Conservation (phyloP, 2,113 vertebrate genomes). For the Arvicanthis niloticus region DNA sequence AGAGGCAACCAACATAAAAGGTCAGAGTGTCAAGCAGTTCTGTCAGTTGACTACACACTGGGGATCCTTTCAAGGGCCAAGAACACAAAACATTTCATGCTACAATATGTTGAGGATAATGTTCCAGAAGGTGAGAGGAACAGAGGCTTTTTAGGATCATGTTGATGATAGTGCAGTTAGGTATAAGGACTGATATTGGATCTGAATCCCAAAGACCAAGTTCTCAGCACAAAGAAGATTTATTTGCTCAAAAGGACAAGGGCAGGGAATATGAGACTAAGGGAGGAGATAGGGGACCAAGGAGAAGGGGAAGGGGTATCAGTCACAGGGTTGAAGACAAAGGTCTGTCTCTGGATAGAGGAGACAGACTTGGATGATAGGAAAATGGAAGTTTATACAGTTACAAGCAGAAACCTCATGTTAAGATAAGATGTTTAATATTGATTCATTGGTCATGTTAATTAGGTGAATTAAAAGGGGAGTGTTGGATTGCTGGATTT, state of each 20-base stretch:
- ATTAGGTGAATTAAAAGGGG: background rate
- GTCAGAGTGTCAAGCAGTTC: no score
- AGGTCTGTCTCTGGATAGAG: background rate
- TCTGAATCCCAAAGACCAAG: background rate
- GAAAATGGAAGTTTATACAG: background rate
- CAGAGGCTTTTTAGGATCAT: no score
- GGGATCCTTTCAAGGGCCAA: no score
- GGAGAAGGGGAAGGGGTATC: no score
- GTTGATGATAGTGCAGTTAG: background rate
- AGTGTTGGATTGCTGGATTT: background rate
- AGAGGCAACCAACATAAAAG: no score
- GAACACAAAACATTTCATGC: no score
- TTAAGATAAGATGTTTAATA: background rate
- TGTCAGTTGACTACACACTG: no score
- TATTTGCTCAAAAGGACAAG: background rate
- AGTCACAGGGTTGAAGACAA: background rate
- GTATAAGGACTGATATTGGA: background rate
- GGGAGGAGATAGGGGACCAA: background rate
- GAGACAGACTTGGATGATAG: background rate
- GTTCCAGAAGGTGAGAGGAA: background rate
- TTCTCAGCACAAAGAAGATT: background rate
- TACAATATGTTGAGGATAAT: background rate
- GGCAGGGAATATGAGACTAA: background rate
- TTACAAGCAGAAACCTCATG: background rate
- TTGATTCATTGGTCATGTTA: background rate